Percentiles rank a stretch among this genome's conserved stretches.
phyloP scores from a whole-genome alignment of 37 sponge, comb jelly and placozoan genomes.

The Chondrosia reniformis region DNA sequence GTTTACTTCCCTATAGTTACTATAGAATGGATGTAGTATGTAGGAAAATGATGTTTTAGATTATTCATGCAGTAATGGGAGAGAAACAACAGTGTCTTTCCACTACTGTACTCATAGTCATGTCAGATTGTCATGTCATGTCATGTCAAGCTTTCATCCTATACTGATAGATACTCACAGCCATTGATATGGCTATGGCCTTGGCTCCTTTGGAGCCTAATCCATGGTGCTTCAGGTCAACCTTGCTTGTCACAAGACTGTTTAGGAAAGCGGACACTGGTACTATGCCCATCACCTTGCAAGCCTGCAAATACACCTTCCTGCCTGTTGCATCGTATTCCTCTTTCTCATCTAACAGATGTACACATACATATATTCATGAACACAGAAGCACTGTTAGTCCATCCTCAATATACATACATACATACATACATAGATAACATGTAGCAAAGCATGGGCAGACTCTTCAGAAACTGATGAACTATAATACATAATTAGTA shows the following conservation, averaged over 20 bases:
- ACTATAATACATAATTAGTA: too few relatives aligned
- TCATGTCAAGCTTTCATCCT: too few relatives aligned
- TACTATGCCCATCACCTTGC: constrained; percentile 73
- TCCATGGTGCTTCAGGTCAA: constrained; percentile 83
- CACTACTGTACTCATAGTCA: too few relatives aligned
- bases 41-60: too few relatives aligned
- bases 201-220: constrained; percentile 93
- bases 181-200: constrained; percentile 81
- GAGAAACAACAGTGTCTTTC: too few relatives aligned
- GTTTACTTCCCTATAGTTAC: too few relatives aligned
- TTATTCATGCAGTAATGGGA: too few relatives aligned
- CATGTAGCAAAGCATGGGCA: background rate
- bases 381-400: background rate
- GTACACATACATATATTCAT: background rate
- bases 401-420: background rate
- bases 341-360: constrained; percentile 75
- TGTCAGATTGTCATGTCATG: too few relatives aligned
- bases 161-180: constrained; percentile 69
- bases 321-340: constrained; percentile 86
- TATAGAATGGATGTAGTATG: too few relatives aligned
- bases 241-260: constrained; percentile 25
- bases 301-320: constrained; percentile 71
- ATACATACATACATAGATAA: constrained; percentile 15
- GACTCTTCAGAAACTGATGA: too few relatives aligned
- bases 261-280: constrained; percentile 86